Conservation (phyloP, 2,797 vertebrate species). For the Crocodylus rhombifer region DNA sequence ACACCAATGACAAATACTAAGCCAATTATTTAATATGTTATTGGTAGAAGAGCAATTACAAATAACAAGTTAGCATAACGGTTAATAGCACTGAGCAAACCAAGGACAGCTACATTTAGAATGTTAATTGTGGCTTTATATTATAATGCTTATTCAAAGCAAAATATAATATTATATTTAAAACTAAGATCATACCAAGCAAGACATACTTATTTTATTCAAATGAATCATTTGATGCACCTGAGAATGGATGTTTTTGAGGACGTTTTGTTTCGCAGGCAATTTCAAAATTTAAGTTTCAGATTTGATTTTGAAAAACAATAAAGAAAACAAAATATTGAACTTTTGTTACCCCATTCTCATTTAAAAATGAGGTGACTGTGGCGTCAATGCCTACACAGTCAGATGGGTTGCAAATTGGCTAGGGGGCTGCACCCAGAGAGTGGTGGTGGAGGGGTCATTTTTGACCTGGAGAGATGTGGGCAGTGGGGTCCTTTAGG, state of each 20-base stretch:
- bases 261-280: neutral
- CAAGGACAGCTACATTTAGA: neutral
- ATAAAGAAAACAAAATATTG: too few relatives aligned
- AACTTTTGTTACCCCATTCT: too few relatives aligned
- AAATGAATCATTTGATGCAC: neutral
- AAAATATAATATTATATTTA: neutral
- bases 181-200: neutral
- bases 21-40: neutral
- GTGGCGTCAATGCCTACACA: too few relatives aligned
- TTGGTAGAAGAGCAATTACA: neutral
- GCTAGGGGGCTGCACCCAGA: too few relatives aligned
- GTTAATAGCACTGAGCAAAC: neutral
- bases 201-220: neutral
- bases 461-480: too few relatives aligned
- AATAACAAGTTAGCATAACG: neutral
- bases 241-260: too few relatives aligned
- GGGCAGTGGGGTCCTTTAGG: too few relatives aligned
- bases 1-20: neutral
- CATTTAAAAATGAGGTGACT: too few relatives aligned
- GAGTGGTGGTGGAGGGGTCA: too few relatives aligned
- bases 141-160: neutral
- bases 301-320: neutral
- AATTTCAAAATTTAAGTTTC: neutral
- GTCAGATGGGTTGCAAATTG: too few relatives aligned
- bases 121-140: neutral